Conservation (phyloP, 2,797 vertebrate species). For the Acipenser oxyrinchus region DNA sequence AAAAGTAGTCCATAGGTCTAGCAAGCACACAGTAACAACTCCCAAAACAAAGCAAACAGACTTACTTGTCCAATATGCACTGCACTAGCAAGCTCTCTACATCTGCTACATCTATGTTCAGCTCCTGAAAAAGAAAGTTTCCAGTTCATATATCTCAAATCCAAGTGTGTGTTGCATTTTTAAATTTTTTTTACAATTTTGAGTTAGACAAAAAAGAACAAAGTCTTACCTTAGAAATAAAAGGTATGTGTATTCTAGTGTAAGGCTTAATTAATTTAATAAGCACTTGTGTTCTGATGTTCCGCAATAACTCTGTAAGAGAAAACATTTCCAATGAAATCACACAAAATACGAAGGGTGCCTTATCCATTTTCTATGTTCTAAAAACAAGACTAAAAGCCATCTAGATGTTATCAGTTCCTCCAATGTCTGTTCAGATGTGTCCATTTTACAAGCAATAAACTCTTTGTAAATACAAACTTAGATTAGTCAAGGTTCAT, state of each 20-base stretch:
- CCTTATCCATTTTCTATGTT: too few species aligned
- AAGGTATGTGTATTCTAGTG: constrained; percentile 99
- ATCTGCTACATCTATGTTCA: constrained; percentile 98
- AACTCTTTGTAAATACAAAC: too few species aligned
- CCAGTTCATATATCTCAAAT: not conserved
- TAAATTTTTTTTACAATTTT: not conserved
- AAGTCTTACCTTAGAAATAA: constrained; percentile 93
- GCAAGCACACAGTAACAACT: not conserved
- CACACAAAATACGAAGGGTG: too few species aligned
- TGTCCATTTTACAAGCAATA: too few species aligned
- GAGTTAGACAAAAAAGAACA: too few species aligned
- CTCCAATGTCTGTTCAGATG: too few species aligned
- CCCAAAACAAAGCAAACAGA: constrained; percentile 30
- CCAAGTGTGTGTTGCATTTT: not conserved
- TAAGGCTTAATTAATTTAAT: constrained; percentile 99
- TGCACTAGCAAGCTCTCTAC: constrained; percentile 99
- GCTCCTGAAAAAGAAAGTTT: constrained; percentile 64
- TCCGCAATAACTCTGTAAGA: constrained; percentile 88
- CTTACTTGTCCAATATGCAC: constrained; percentile 99
- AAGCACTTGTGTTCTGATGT: constrained; percentile 99
- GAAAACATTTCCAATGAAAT: constrained; percentile 22
- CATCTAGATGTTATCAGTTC: too few species aligned
- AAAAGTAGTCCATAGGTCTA: not conserved
- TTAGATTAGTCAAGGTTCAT: too few species aligned
- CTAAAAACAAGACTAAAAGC: too few species aligned